Percentiles rank a stretch among this genome's conserved stretches.
These are phyloP conservation scores for Galagoides demidoff DNA, from an alignment of 2,797 vertebrate species.

Conservation along the genomic window DNA sequence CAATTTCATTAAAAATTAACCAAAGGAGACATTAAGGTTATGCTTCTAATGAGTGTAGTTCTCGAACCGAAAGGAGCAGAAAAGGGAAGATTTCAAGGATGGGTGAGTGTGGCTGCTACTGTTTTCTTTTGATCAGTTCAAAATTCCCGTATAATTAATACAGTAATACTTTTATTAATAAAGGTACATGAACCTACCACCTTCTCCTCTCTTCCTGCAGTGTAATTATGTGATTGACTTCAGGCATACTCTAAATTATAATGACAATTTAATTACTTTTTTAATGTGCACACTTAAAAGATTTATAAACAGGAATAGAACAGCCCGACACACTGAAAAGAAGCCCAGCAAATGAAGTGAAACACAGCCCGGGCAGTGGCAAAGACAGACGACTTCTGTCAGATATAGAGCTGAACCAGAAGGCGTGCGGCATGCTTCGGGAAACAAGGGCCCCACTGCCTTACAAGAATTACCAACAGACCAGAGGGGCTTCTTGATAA, in stretches of 20 bases:
- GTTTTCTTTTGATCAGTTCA: slow-evolving; percentile 85
- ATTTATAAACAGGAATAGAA: slow-evolving; percentile 86
- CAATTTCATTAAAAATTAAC: slow-evolving; percentile 84
- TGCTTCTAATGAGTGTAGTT: slow-evolving; percentile 54
- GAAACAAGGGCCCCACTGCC: fast-evolving
- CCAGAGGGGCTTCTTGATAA: background rate
- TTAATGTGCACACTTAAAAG: slow-evolving; percentile 86
- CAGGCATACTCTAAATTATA: slow-evolving; percentile 87
- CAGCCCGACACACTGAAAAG: slow-evolving; percentile 64
- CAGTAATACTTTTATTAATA: slow-evolving; percentile 88
- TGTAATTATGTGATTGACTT: slow-evolving; percentile 90
- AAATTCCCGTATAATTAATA: slow-evolving; percentile 89
- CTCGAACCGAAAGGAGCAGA: slow-evolving; percentile 76
- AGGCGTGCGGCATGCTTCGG: background rate
- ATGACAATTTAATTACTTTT: slow-evolving; percentile 91
- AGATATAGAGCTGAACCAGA: background rate
- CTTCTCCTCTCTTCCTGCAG: slow-evolving; percentile 84
- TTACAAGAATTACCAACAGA: background rate
- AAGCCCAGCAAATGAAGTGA: slow-evolving; percentile 51
- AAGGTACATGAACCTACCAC: slow-evolving; percentile 87
- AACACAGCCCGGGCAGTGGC: slow-evolving; percentile 38
- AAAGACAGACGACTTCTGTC: background rate
- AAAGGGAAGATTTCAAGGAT: slow-evolving; percentile 77
- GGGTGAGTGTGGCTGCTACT: slow-evolving; percentile 73
- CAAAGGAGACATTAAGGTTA: slow-evolving; percentile 77